Conservation (phyloP, 2,888 invertebrate species). For the Brachypalpus laphriformis region DNA sequence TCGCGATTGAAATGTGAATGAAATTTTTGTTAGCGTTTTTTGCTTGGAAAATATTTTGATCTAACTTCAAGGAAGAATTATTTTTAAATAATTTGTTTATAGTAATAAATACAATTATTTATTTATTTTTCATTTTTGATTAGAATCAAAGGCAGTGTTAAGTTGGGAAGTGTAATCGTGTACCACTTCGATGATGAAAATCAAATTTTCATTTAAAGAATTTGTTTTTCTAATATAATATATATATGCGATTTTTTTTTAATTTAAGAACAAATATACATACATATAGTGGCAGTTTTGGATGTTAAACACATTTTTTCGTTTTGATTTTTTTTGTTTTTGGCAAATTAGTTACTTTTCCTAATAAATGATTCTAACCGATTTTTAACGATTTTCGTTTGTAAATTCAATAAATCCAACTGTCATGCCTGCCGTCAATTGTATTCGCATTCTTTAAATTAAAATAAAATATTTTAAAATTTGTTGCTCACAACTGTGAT, state of each 20-base stretch:
- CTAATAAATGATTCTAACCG: constrained; percentile 35
- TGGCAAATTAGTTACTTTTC: constrained; percentile 77
- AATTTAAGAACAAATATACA: constrained; percentile 64
- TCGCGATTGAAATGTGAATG: constrained; percentile 40
- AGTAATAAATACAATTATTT: constrained; percentile 28
- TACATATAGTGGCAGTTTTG: constrained; percentile 73
- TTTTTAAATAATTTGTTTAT: constrained; percentile 25
- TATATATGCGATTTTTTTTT: constrained; percentile 67
- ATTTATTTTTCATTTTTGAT: constrained; percentile 51
- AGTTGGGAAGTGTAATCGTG: constrained; percentile 70
- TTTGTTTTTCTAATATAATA: constrained; percentile 65
- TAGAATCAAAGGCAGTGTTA: constrained; percentile 72
- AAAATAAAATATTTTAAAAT: neutral
- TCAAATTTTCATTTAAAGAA: constrained; percentile 67
- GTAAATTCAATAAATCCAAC: constrained; percentile 31
- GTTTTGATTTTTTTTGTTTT: constrained; percentile 67
- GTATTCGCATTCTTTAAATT: constrained; percentile 2
- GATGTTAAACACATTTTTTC: constrained; percentile 72
- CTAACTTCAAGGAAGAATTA: constrained; percentile 46
- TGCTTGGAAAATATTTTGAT: constrained; percentile 32
- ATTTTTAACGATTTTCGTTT: constrained; percentile 25
- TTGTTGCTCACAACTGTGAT: too few relatives aligned
- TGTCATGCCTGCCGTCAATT: constrained; percentile 45
- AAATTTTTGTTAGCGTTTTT: constrained; percentile 20
- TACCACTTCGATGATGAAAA: constrained; percentile 70